These are phyloP conservation scores for Acanthacorydalis orientalis DNA, from an alignment of 2,888 invertebrate species.

Conservation along the genomic window DNA sequence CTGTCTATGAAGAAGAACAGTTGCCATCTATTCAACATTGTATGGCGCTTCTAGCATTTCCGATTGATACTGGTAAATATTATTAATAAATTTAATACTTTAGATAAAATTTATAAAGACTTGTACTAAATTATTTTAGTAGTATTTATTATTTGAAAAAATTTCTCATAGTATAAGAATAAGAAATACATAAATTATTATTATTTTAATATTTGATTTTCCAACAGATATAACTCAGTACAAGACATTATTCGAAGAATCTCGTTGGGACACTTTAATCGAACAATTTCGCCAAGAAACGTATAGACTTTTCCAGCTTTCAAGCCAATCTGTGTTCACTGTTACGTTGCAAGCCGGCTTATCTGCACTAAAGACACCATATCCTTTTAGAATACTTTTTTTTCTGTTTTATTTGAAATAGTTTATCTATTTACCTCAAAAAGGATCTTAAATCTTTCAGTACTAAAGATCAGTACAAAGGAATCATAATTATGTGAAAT, in stretches of 20 bases:
- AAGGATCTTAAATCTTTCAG: not conserved
- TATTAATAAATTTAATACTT: not conserved
- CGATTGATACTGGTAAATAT: slow-evolving; percentile 50
- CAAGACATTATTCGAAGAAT: slow-evolving; percentile 43
- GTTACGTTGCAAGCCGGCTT: slow-evolving; percentile 86
- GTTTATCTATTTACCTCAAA: not conserved
- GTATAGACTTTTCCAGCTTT: slow-evolving; percentile 84
- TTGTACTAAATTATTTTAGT: not conserved
- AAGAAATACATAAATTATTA: no score
- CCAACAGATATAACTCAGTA: slow-evolving; percentile 47
- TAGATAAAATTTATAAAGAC: no score
- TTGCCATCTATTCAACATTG: slow-evolving; percentile 77
- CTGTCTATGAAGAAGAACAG: slow-evolving; percentile 72
- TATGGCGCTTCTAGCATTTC: slow-evolving; percentile 91
- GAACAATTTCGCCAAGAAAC: slow-evolving; percentile 88
- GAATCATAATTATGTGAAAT: not conserved
- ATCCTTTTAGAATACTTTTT: slow-evolving; percentile 30
- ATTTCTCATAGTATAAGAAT: no score
- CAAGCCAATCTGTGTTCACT: slow-evolving; percentile 79
- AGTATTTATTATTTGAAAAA: no score
- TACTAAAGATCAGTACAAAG: not conserved
- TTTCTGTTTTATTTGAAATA: not conserved
- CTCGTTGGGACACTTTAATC: slow-evolving; percentile 70
- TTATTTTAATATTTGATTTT: no score
- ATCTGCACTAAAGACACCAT: slow-evolving; percentile 88